Evolutionary conservation across 2,113 vertebrate species (phyloP), one percentile per base, ranked within the genome.

Genomic region (Helogale parvula): DNA sequence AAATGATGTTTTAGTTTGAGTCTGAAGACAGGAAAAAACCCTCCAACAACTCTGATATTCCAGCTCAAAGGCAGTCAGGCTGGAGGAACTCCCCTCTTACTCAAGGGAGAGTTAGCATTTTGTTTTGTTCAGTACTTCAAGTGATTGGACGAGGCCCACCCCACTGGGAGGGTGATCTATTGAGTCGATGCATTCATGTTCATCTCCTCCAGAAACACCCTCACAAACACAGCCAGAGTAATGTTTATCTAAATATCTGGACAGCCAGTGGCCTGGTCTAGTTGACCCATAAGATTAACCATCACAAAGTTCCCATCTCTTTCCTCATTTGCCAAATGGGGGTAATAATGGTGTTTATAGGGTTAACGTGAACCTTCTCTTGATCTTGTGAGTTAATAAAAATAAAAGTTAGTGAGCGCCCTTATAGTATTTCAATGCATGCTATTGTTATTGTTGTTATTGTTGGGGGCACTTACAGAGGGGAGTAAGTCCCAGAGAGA

Each of bases 311-410:
- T 45, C 72, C 45, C 17, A 3, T 60, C 27, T 41, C 35, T 12
- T 60, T 41, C 35, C 31, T 60, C 5, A 52, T 66, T 71, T 92
- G 23, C 31, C 81, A 68, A 85, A 47, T 35, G 29, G 7, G 23
- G n/a, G 7, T 8, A n/a, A 16, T 45, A 14, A 2, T 1, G 19
- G 0, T 11, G 14, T 31, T 65, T 41, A 13, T 0, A 8, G 35
- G 29, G 33, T 10, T 74, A 27, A 52, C 60, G 54, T 45, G 15
- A 76, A 27, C 35, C 38, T 25, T 86, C 21, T n/a, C 31, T 92
- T 83, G 15, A 60, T 27, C 74, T 63, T 52, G 14, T 5, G 21
- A 54, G 33, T 50, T 71, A 17, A 35, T 17, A 31, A 84, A 63
- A 85, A 41, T 63, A 89, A 69, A 71, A 71, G 66, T 35, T 52